Evolutionary conservation across 2,113 vertebrate species (phyloP).

Genomic region (Nycticryphes semicollaris): DNA sequence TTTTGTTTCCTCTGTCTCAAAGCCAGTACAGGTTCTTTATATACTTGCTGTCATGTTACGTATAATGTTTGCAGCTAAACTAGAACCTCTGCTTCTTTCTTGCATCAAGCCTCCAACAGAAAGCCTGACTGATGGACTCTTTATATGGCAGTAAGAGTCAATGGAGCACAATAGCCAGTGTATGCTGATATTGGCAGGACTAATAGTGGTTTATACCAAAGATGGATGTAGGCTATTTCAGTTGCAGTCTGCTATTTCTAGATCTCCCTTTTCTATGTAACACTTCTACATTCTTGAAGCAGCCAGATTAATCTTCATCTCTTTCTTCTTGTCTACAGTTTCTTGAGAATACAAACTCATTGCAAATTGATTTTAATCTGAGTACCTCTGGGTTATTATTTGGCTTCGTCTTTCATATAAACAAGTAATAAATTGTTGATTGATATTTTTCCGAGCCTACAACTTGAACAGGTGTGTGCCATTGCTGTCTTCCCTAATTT

Average conservation of each 20-base stretch:
- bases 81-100: neutral
- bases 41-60: neutral
- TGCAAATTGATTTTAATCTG: neutral
- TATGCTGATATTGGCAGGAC: neutral
- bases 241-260: neutral
- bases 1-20: neutral
- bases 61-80: neutral
- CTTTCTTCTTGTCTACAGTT: neutral
- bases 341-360: neutral
- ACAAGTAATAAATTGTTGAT: neutral
- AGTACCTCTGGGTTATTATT: neutral
- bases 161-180: neutral
- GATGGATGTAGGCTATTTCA: neutral
- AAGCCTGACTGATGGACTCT: neutral
- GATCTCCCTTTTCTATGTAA: neutral
- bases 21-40: neutral
- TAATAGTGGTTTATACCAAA: neutral
- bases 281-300: neutral
- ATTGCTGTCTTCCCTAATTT: neutral
- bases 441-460: slow-evolving; percentile 19
- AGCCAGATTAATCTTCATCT: neutral
- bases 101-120: neutral
- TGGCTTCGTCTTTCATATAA: neutral
- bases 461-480: slow-evolving; percentile 14
- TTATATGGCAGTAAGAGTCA: neutral